phyloP scores from a whole-genome alignment of 2,113 vertebrate genomes.

The Sander vitreus region DNA sequence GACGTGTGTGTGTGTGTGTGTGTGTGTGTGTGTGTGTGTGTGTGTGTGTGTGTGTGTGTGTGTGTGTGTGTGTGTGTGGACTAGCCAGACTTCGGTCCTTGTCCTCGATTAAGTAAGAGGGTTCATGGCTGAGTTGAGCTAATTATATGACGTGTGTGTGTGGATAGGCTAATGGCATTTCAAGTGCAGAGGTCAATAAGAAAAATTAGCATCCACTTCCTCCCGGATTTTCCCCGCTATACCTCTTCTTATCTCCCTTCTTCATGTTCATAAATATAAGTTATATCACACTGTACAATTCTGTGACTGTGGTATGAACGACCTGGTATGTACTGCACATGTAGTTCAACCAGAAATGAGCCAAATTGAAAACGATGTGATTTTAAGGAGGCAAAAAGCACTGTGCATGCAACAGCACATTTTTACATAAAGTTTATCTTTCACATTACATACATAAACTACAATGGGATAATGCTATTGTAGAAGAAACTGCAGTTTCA shows the following conservation, averaged over 20 bases:
- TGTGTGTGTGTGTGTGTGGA: background rate
- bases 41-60: constrained; percentile 2
- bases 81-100: constrained; percentile 55
- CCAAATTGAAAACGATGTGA: background rate
- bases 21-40: background rate
- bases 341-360: background rate
- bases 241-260: constrained; percentile 17
- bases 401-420: background rate
- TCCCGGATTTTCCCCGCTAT: constrained; percentile 21
- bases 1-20: constrained; percentile 17
- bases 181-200: constrained; percentile 68
- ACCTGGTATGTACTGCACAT: background rate
- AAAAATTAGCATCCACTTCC: constrained; percentile 59
- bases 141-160: constrained; percentile 57
- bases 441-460: background rate
- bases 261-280: constrained; percentile 1
- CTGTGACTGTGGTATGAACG: background rate
- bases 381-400: background rate
- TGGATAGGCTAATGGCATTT: constrained; percentile 48
- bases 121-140: constrained; percentile 70
- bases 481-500: background rate
- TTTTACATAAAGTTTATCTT: background rate
- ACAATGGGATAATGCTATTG: background rate
- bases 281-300: background rate
- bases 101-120: constrained; percentile 47